phyloP scores from a whole-genome alignment of 1,140 invertebrate genomes.

The Anagrus nilaparvatae region DNA sequence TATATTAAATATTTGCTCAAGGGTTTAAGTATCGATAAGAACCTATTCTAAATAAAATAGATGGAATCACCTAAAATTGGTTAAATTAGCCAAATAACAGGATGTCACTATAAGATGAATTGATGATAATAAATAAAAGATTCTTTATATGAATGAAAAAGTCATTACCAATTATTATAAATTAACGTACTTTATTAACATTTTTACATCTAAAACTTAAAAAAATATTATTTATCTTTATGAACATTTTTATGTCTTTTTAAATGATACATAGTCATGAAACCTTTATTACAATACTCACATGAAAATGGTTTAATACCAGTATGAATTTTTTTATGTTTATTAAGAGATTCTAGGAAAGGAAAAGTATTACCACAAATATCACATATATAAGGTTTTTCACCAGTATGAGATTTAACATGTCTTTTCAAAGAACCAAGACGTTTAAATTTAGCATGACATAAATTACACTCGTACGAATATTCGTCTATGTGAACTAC shows the following conservation, averaged over 20 bases:
- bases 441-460: constrained; percentile 32
- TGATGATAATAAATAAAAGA: too few species aligned
- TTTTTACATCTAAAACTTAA: too few species aligned
- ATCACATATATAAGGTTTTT: constrained; percentile 67
- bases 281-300: constrained; percentile 57
- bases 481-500: constrained; percentile 32
- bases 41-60: too few species aligned
- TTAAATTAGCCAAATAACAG: too few species aligned
- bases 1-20: too few species aligned
- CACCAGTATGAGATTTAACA: constrained; percentile 46
- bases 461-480: constrained; percentile 26
- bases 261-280: constrained; percentile 54
- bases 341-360: constrained; percentile 51
- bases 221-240: too few species aligned
- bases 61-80: too few species aligned
- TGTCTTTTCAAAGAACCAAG: constrained; percentile 31
- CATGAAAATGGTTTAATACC: constrained; percentile 56
- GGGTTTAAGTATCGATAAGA: too few species aligned
- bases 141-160: too few species aligned
- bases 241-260: constrained; percentile 55
- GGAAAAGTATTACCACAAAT: constrained; percentile 55
- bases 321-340: constrained; percentile 50
- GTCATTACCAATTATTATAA: too few species aligned
- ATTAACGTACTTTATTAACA: too few species aligned
- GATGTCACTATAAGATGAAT: too few species aligned